Conservation (phyloP, 2,888 invertebrate species). For the Artemia sinica region DNA sequence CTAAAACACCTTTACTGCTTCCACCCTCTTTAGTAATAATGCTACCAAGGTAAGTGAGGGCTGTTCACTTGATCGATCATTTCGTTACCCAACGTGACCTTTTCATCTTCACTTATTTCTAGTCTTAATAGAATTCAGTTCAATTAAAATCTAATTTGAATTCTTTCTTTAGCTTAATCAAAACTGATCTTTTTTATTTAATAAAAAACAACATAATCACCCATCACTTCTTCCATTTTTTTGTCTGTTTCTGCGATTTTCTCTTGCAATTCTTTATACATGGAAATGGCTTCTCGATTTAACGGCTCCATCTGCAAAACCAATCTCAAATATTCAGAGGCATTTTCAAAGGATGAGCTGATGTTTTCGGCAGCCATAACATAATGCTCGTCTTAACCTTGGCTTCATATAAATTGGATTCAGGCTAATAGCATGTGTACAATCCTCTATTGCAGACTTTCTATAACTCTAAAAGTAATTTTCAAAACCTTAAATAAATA, state of each 20-base stretch:
- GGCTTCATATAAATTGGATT: conserved; percentile 35
- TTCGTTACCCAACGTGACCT: no score
- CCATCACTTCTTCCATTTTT: conserved; percentile 85
- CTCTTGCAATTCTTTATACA: conserved; percentile 48
- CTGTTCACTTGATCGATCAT: no score
- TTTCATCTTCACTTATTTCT: no score
- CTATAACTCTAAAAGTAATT: conserved; percentile 28
- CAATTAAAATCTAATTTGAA: no score
- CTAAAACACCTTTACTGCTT: no score
- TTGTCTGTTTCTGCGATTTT: conserved; percentile 73
- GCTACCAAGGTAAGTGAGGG: no score
- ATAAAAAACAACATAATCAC: conserved; percentile 30
- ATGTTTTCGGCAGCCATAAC: conserved; percentile 61
- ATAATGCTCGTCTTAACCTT: conserved; percentile 38
- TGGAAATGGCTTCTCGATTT: conserved; percentile 49
- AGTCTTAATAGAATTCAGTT: no score
- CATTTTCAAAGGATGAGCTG: conserved; percentile 45
- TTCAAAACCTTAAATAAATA: no score
- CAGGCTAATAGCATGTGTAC: conserved; percentile 33
- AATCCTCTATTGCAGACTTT: conserved; percentile 33
- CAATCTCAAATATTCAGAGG: conserved; percentile 67
- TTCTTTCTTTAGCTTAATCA: no score
- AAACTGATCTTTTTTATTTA: background rate
- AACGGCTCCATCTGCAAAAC: conserved; percentile 58
- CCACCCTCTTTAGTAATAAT: no score